Conservation (phyloP, 1,140 invertebrate genomes). For the Trichoplusia ni region DNA sequence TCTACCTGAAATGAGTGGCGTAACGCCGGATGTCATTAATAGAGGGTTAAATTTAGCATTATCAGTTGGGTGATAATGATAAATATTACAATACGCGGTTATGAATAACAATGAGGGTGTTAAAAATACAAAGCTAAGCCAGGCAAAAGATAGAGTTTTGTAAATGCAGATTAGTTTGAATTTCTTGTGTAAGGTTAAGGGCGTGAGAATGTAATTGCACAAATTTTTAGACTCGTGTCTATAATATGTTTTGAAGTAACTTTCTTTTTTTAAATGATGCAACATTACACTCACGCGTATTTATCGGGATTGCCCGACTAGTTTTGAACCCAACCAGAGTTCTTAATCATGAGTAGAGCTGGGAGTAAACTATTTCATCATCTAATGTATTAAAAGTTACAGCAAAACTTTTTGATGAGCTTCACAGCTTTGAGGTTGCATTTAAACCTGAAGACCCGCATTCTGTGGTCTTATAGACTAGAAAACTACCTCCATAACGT, state of each 20-base stretch:
- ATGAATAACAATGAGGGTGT: background rate
- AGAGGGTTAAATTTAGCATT: constrained; percentile 37
- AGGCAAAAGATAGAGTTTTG: background rate
- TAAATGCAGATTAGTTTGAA: background rate
- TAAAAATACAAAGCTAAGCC: background rate
- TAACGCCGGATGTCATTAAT: constrained; percentile 40
- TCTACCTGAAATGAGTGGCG: constrained; percentile 14
- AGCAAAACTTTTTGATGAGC: constrained; percentile 18
- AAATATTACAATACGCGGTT: constrained; percentile 16
- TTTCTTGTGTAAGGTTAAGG: background rate
- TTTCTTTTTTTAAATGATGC: too few species aligned
- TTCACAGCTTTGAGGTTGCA: background rate
- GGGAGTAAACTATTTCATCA: too few species aligned
- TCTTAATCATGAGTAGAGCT: too few species aligned
- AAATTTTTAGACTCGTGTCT: too few species aligned
- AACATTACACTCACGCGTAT: too few species aligned
- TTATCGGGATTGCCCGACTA: too few species aligned
- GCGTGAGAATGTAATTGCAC: background rate
- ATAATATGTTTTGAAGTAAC: background rate
- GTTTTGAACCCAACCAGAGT: too few species aligned
- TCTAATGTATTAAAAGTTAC: constrained; percentile 2
- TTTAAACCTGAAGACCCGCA: too few species aligned
- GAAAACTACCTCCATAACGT: constrained; percentile 6
- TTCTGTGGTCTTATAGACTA: constrained; percentile 8
- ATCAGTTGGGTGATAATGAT: constrained; percentile 18